Base-by-base conservation (phyloP, 2,888 invertebrate genomes). In the Zelleria hepariella region DNA sequence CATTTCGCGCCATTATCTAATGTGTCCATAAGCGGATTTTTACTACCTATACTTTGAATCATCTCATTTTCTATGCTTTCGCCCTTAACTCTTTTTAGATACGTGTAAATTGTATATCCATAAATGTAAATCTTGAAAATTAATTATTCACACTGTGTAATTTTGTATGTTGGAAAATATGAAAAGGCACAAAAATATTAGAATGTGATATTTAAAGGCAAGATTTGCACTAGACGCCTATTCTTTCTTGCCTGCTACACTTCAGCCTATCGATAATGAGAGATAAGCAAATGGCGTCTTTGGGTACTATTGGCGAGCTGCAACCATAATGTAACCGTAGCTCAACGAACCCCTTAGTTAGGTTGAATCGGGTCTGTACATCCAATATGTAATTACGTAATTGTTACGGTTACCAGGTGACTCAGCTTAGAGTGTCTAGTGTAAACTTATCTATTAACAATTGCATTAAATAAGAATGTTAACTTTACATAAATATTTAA, bases 21-120 rank as follows among this genome's bases (percentile, higher is more conserved):
- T 83, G 86, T 86, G 86, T 86, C 86, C 86, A 67, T 59, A 71
- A 58, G 70, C 73, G 85, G 84, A 77, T 76, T 71, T 42, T 77
- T 73, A 25, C 54, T 54, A n/a, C n/a, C n/a, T n/a, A 54, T 24
- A 25, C 23, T 25, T 54, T 49, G 4, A 15, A 2, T 53, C 26
- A 53, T 24, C 10, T 53, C 24, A n/a, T 24, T 53, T 42, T 6
- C 10, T 49, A 26, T 18, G 54, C 20, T 54, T 54, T 54, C 24
- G 8, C 54, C n/a, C 4, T 18, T 49, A 18, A 49, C 21, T 20
- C 6, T 15, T 21, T 25, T 54, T n/a, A n/a, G 5, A 53, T 15
- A 68, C 68, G 75, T 64, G 58, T 62, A 64, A 62, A 55, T 58
- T 48, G 49, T 20, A 56, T 58, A 51, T 42, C 56, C 52, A 47